These are phyloP conservation scores for Malacoraja senta DNA, from an alignment of 2,797 vertebrate species.

Conservation along the genomic window DNA sequence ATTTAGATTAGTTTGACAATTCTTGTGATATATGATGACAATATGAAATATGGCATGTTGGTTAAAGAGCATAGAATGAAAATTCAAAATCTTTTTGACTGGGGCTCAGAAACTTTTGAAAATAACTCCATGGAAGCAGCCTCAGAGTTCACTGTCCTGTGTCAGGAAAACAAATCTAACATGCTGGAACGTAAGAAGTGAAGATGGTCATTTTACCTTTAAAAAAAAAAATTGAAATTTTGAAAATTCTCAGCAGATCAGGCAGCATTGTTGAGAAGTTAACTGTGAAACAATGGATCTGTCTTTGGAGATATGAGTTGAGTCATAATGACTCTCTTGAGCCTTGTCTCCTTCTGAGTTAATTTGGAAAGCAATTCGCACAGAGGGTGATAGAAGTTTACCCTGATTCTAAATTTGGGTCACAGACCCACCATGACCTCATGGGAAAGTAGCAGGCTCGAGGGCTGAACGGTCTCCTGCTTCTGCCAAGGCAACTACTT, in stretches of 20 bases:
- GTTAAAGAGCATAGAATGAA: neutral
- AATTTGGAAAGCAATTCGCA: too few relatives aligned
- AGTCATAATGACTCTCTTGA: neutral
- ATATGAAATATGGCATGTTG: neutral
- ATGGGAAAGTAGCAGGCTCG: too few relatives aligned
- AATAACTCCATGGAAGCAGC: neutral
- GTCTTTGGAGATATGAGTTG: neutral
- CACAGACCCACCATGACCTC: too few relatives aligned
- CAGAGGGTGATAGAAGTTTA: too few relatives aligned
- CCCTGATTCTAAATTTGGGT: too few relatives aligned
- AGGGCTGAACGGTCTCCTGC: too few relatives aligned
- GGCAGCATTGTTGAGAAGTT: too few relatives aligned
- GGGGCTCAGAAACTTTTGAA: neutral
- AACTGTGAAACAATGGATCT: neutral
- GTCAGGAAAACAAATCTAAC: neutral
- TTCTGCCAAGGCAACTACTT: neutral
- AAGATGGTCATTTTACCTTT: neutral
- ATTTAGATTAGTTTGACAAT: neutral
- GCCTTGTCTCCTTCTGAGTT: neutral
- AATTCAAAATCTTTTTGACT: neutral
- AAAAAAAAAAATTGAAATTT: too few relatives aligned
- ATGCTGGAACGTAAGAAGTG: neutral
- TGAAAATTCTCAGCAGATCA: too few relatives aligned
- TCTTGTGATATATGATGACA: neutral
- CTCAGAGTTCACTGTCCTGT: neutral